A percentile compares a stretch with the other conserved stretches of the same genome.
Conservation (phyloP, 2,797 vertebrate genomes). For the Lagodon rhomboides region DNA sequence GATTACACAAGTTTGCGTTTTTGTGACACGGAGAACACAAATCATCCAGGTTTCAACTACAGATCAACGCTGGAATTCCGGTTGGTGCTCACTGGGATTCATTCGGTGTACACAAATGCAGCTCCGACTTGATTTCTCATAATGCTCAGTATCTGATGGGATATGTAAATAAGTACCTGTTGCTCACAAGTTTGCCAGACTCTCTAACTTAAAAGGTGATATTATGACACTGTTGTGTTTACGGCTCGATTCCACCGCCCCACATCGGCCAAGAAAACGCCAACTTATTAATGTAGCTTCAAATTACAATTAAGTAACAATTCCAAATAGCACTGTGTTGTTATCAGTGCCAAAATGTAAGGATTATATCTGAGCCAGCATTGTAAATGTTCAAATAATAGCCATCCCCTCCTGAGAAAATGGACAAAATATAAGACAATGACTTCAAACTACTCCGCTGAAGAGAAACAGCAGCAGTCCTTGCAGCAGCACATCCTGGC, state of each 20-base stretch:
- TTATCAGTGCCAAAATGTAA: too few relatives aligned
- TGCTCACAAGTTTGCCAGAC: not conserved
- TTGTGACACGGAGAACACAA: too few relatives aligned
- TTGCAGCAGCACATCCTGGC: constrained; percentile 20
- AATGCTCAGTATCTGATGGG: too few relatives aligned
- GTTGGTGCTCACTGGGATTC: too few relatives aligned
- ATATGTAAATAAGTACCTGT: not conserved
- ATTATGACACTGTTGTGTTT: not conserved
- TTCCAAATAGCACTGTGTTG: not conserved
- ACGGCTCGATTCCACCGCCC: not conserved
- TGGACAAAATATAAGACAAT: constrained; percentile 8
- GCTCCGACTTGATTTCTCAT: not conserved
- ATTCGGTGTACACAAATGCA: not conserved
- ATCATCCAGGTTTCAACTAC: too few relatives aligned
- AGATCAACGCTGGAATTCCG: too few relatives aligned
- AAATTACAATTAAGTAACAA: not conserved
- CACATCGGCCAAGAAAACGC: not conserved
- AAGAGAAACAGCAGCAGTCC: constrained; percentile 8
- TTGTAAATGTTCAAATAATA: not conserved
- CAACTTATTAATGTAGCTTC: too few relatives aligned
- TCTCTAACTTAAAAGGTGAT: not conserved
- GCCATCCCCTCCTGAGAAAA: not conserved
- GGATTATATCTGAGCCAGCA: not conserved
- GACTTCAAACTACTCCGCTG: constrained; percentile 1
- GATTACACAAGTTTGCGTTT: too few relatives aligned